These are phyloP conservation scores for Hydrophis major DNA, from an alignment of 2,797 vertebrate species.

Conservation along the genomic window DNA sequence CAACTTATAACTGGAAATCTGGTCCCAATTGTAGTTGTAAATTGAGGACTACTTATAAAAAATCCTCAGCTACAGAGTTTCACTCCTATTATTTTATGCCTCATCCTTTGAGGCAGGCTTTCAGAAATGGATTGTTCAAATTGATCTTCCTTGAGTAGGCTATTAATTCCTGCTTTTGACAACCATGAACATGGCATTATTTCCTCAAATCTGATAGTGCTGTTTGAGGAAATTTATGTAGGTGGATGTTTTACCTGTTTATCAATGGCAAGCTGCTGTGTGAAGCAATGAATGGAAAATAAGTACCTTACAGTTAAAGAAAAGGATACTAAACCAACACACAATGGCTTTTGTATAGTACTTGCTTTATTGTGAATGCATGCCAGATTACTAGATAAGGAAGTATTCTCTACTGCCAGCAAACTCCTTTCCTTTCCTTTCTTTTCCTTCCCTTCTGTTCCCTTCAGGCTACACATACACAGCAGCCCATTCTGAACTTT, in stretches of 20 bases:
- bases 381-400: not conserved
- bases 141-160: not conserved
- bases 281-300: not conserved
- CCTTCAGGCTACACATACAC: not conserved
- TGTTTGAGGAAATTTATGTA: not conserved
- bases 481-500: not conserved
- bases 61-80: not conserved
- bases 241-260: not conserved
- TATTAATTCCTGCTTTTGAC: not conserved
- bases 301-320: not conserved
- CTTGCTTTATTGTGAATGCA: not conserved
- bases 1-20: not conserved
- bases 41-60: not conserved
- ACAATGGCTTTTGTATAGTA: not conserved
- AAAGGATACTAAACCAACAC: not conserved
- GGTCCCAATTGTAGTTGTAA: not conserved
- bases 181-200: not conserved
- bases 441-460: too few species aligned
- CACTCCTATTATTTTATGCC: not conserved
- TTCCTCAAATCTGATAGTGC: not conserved
- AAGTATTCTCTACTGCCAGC: not conserved
- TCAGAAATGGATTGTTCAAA: not conserved
- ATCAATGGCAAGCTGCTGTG: not conserved
- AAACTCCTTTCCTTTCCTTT: not conserved
- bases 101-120: not conserved